phyloP scores from a whole-genome alignment of 2,113 vertebrate genomes.

The Butastur rufipennis region DNA sequence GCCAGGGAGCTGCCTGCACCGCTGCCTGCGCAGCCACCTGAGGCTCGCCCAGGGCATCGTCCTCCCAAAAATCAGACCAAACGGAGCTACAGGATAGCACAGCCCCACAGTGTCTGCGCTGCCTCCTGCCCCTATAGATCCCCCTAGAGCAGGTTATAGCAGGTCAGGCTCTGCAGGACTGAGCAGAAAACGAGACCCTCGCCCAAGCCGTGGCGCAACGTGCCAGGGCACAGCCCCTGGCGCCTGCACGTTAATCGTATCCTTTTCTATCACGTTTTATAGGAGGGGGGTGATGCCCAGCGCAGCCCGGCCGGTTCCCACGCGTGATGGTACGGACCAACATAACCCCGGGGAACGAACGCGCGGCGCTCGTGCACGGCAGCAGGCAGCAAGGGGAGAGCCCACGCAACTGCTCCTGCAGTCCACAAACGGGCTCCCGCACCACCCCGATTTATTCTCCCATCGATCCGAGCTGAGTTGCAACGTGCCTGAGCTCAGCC shows the following conservation, averaged over 20 bases:
- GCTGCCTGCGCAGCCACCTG: not conserved
- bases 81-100: accelerated
- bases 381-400: not conserved
- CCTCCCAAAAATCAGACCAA: not conserved
- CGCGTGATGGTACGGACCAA: accelerated
- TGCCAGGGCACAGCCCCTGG: not conserved
- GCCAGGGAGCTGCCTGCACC: not conserved
- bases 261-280: not conserved
- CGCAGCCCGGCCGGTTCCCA: not conserved
- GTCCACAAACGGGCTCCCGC: not conserved
- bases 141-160: accelerated
- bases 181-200: not conserved
- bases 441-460: not conserved
- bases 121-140: not conserved
- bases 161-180: not conserved
- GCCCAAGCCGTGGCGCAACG: accelerated
- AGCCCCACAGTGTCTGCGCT: not conserved
- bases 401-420: not conserved
- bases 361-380: accelerated
- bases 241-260: accelerated
- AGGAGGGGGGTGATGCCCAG: not conserved
- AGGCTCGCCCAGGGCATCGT: not conserved
- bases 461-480: not conserved
- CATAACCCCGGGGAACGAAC: not conserved
- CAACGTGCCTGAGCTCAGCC: not conserved